phyloP scores from a whole-genome alignment of 1,140 invertebrate genomes.

The Anastrepha ludens region DNA sequence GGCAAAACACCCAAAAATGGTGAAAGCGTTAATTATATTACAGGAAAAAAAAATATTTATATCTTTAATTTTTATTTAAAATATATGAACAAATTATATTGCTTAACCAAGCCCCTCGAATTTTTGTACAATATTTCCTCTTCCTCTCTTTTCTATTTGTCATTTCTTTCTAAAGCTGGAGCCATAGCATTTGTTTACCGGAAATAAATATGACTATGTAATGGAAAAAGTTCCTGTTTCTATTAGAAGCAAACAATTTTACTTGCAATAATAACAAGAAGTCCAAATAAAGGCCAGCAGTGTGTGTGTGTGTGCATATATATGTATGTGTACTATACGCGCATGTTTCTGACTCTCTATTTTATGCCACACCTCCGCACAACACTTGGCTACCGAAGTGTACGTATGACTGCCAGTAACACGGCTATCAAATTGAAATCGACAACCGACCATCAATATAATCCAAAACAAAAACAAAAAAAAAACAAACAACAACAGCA shows the following conservation, averaged over 20 bases:
- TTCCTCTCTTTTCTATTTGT: background rate
- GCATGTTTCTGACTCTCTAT: background rate
- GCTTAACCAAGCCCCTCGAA: no score
- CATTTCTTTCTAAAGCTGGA: background rate
- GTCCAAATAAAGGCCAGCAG: background rate
- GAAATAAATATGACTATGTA: background rate
- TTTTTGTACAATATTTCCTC: no score
- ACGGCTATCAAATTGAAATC: constrained; percentile 40
- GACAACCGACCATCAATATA: constrained; percentile 19
- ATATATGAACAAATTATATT: no score
- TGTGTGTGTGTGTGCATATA: background rate
- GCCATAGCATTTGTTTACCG: constrained; percentile 13
- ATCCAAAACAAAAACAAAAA: background rate
- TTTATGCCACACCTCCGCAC: background rate
- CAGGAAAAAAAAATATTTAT: no score
- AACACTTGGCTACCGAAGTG: background rate
- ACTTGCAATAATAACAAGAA: background rate
- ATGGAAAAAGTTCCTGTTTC: background rate
- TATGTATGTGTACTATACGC: background rate
- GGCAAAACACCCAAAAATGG: no score
- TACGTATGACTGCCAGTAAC: background rate
- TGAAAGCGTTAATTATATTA: no score
- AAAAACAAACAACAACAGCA: background rate
- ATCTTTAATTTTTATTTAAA: no score
- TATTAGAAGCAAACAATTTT: background rate